These are phyloP conservation scores for Poeciliopsis infans DNA, from an alignment of 2,797 vertebrate genomes.

Conservation along the genomic window DNA sequence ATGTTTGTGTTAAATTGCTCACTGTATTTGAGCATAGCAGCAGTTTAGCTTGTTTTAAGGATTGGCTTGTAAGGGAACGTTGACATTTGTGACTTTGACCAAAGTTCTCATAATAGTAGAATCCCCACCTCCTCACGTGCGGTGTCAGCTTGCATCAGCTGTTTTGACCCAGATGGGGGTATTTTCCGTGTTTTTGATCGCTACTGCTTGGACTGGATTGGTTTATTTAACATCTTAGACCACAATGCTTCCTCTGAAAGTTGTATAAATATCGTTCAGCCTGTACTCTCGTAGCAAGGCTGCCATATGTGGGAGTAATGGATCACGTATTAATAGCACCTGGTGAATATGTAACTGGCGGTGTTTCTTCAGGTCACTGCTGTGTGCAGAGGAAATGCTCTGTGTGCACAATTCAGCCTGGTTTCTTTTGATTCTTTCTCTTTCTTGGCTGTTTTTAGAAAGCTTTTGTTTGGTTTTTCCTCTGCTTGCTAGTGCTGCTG, in stretches of 20 bases:
- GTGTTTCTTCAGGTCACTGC: constrained; percentile 38
- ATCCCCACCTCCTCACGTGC: neutral
- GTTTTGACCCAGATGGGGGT: constrained; percentile 1
- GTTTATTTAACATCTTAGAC: constrained; percentile 25
- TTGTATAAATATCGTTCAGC: constrained; percentile 32
- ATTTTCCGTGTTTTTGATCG: neutral
- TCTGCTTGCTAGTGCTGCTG: neutral
- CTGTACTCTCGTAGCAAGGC: constrained; percentile 30
- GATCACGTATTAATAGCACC: constrained; percentile 70
- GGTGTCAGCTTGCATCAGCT: neutral
- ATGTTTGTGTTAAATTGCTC: constrained; percentile 20
- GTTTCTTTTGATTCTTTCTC: constrained; percentile 27
- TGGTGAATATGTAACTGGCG: constrained; percentile 65
- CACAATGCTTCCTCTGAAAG: constrained; percentile 22
- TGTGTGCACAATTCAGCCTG: constrained; percentile 15
- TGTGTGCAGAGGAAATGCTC: constrained; percentile 7
- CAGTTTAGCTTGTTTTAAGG: constrained; percentile 4
- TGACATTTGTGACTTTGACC: constrained; percentile 26
- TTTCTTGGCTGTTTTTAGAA: neutral
- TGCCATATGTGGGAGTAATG: constrained; percentile 62
- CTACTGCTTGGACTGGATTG: constrained; percentile 7
- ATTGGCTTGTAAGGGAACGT: constrained; percentile 20
- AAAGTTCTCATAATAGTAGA: constrained; percentile 4
- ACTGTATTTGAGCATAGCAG: neutral
- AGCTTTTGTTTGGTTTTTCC: neutral